Base-by-base conservation (phyloP, 2,888 invertebrate genomes). In the Mycalesis mineus region DNA sequence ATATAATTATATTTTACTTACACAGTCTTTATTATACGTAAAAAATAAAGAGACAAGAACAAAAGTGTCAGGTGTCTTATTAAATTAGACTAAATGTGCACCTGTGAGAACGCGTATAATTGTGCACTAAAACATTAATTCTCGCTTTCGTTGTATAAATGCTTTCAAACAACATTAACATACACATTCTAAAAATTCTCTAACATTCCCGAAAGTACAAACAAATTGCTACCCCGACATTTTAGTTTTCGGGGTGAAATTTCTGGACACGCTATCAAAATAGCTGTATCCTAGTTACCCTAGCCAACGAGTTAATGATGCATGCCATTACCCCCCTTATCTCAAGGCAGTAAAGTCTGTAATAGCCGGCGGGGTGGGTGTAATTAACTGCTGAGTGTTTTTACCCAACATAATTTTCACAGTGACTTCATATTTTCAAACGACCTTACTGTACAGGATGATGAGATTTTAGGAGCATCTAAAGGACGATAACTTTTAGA, bases 381-480 rank as follows among this genome's bases (percentile, higher is more conserved):
- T 67, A 67, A 67, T 67, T 67, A 67, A 65, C 64, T 67, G 64
- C 58, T 39, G 59, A 59, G 60, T 66, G 61, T 61, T 62, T 60
- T 61, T 60, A 65, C 61, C 65, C 59, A 63, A 68, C 68, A 71
- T 71, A 72, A 75, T 75, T 72, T 75, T 67, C 73, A 70, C 71
- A 68, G 69, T 66, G 71, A 73, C 72, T 75, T 72, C 68, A 74
- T 73, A 72, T 72, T 72, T 71, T 71, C 65, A 71, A 67, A 70
- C 66, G 62, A 63, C 66, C 62, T 58, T 61, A 50, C 45, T 29
- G 13, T 47, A 47, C 33, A 47, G 47, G 47, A 11, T 47, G 33
- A 47, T 47, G 33, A 47, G 15, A 33, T 47, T 33, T 47, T 15
- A 31, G 47, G 11, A 33, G 6, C 47, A 15, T 33, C 15, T 33